Evolutionary conservation across 2,797 vertebrate genomes (phyloP).

Genomic region (Botia kubotai): DNA sequence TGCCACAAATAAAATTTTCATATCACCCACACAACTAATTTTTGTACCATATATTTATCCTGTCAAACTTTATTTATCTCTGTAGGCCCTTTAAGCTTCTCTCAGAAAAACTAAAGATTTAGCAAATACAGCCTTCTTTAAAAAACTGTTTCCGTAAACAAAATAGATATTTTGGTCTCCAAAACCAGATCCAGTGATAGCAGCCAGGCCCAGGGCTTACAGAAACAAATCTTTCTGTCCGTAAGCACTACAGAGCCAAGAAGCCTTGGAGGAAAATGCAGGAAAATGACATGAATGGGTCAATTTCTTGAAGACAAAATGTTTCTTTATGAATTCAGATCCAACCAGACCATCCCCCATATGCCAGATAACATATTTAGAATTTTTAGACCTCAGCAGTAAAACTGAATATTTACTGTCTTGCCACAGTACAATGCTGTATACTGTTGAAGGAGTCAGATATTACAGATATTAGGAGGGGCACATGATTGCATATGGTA

Average conservation of each 20-base stretch:
- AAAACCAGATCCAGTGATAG: background rate
- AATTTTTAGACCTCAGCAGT: no score
- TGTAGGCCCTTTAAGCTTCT: background rate
- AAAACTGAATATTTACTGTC: background rate
- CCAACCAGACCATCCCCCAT: no score
- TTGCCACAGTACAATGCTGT: background rate
- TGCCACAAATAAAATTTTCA: background rate
- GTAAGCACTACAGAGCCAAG: slow-evolving; percentile 1
- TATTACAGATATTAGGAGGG: background rate
- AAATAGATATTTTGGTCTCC: background rate
- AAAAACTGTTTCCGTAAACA: background rate
- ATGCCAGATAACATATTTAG: no score
- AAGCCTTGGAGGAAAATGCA: background rate
- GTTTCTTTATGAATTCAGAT: no score
- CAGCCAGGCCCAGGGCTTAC: background rate
- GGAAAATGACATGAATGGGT: background rate
- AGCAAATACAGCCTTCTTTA: background rate
- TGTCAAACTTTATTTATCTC: background rate
- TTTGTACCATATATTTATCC: background rate
- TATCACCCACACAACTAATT: background rate
- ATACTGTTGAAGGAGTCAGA: background rate
- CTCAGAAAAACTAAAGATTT: background rate
- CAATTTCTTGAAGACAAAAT: no score
- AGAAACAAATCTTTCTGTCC: background rate
- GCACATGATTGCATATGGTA: background rate